phyloP scores from a whole-genome alignment of 2,113 vertebrate species.

The Oceanodroma tethys region DNA sequence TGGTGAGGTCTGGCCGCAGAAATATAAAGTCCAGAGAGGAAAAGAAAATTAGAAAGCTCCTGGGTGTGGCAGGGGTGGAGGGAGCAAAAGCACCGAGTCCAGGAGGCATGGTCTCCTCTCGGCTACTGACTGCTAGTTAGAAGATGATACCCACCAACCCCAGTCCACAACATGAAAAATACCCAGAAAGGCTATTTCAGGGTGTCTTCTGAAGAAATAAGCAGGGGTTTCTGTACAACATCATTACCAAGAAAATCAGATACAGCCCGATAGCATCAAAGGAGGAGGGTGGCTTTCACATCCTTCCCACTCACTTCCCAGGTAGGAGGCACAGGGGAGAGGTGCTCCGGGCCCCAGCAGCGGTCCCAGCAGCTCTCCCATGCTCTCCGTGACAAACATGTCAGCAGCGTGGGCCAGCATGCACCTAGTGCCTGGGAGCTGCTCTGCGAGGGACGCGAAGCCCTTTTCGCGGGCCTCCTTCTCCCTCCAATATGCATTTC shows the following conservation, averaged over 20 bases:
- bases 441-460: neutral
- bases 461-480: neutral
- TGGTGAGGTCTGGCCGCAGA: neutral
- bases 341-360: neutral
- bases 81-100: neutral
- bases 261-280: neutral
- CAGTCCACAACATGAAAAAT: neutral
- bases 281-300: neutral
- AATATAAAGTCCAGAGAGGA: neutral
- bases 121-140: neutral
- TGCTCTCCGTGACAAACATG: neutral
- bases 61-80: neutral
- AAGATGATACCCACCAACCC: neutral
- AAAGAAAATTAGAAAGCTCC: neutral
- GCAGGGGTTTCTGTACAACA: neutral
- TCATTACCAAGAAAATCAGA: neutral
- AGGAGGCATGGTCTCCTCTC: neutral
- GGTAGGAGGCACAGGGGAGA: accelerated
- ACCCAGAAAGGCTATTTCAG: neutral
- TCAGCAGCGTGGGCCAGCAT: accelerated
- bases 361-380: neutral
- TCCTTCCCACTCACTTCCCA: neutral
- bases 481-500: neutral
- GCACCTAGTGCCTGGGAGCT: neutral
- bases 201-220: neutral